A percentile compares a stretch with the other conserved stretches of the same genome.
phyloP scores from a whole-genome alignment of 2,888 invertebrate species.

The Troilus luridus region DNA sequence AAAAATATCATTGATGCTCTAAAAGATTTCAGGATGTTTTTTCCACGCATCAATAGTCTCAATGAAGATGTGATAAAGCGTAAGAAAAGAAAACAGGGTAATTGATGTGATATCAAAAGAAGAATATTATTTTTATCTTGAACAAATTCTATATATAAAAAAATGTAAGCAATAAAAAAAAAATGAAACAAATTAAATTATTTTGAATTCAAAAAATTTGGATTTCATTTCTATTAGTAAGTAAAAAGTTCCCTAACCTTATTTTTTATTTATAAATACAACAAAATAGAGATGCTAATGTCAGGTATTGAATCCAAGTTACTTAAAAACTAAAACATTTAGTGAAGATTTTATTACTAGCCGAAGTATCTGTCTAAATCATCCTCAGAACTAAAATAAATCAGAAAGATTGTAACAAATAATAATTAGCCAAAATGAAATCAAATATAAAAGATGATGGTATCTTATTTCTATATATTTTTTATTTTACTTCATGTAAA shows the following conservation, averaged over 20 bases:
- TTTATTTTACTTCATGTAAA: too few relatives aligned
- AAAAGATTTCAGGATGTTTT: neutral
- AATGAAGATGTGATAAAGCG: neutral
- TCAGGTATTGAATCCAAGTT: too few relatives aligned
- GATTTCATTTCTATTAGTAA: neutral
- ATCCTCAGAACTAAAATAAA: too few relatives aligned
- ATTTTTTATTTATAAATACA: too few relatives aligned
- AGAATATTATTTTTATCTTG: neutral
- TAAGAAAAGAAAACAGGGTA: neutral
- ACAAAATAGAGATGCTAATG: too few relatives aligned
- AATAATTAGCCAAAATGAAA: too few relatives aligned
- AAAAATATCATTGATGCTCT: neutral
- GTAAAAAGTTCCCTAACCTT: neutral
- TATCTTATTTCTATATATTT: too few relatives aligned
- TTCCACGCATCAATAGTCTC: neutral
- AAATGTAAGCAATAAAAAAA: neutral
- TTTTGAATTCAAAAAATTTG: neutral
- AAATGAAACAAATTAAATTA: neutral
- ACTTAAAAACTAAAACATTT: too few relatives aligned
- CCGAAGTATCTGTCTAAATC: too few relatives aligned
- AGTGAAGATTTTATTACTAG: too few relatives aligned
- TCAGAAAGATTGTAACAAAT: too few relatives aligned
- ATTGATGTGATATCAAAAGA: neutral
- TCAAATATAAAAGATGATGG: too few relatives aligned
- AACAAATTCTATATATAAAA: neutral